Conservation (phyloP, 2,888 invertebrate genomes). For the Coleophora deauratella region DNA sequence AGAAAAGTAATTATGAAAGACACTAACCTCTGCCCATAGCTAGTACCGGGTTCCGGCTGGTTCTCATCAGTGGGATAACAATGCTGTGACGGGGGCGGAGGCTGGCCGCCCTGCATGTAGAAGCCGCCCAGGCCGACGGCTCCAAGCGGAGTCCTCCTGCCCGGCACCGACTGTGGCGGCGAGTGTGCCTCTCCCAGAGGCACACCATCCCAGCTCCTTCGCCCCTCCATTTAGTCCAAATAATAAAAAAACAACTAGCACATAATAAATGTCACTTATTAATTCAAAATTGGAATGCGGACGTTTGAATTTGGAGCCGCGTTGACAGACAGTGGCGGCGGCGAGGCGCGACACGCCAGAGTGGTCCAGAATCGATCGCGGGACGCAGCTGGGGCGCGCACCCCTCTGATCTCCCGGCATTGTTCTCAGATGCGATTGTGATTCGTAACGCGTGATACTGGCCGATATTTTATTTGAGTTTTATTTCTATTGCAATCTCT, state of each 20-base stretch:
- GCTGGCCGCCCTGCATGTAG: slow-evolving; percentile 82
- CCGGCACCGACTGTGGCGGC: slow-evolving; percentile 77
- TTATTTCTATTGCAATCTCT: too few species aligned
- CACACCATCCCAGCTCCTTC: slow-evolving; percentile 65
- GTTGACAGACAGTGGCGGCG: slow-evolving; percentile 54
- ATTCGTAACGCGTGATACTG: slow-evolving; percentile 40
- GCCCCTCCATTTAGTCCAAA: slow-evolving; percentile 54
- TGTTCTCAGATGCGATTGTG: slow-evolving; percentile 60
- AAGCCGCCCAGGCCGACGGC: slow-evolving; percentile 91
- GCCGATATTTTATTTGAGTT: neutral
- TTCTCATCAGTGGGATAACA: slow-evolving; percentile 83
- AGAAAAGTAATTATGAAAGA: neutral
- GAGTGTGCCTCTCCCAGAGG: slow-evolving; percentile 65
- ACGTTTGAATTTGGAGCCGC: slow-evolving; percentile 40
- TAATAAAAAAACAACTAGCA: slow-evolving; percentile 16
- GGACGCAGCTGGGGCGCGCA: slow-evolving; percentile 71
- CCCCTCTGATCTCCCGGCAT: slow-evolving; percentile 65
- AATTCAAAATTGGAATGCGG: slow-evolving; percentile 21
- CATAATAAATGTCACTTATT: slow-evolving; percentile 19
- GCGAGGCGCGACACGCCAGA: slow-evolving; percentile 31
- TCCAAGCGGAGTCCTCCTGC: slow-evolving; percentile 85
- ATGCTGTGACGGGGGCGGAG: slow-evolving; percentile 68
- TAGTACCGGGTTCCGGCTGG: slow-evolving; percentile 79
- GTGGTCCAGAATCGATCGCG: slow-evolving; percentile 67
- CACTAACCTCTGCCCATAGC: slow-evolving; percentile 62